A percentile compares a stretch with the other conserved stretches of the same genome.
These are phyloP conservation scores for Charadrius vociferus DNA, from an alignment of 2,113 vertebrate genomes.

Conservation along the genomic window DNA sequence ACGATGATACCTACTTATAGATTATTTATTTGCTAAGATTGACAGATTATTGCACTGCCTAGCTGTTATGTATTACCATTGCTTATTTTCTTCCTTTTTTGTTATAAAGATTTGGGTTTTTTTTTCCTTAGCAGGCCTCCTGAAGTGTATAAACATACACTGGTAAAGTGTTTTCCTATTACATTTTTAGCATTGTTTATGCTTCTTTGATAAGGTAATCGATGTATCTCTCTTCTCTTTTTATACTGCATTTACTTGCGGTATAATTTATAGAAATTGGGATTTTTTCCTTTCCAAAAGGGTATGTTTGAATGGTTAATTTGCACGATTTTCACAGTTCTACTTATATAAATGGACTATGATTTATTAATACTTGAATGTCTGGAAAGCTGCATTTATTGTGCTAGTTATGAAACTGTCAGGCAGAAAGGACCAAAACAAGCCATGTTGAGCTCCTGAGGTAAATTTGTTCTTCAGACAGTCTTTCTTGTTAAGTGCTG, in stretches of 20 bases:
- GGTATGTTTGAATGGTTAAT: not conserved
- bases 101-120: not conserved
- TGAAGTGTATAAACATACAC: not conserved
- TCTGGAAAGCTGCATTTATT: not conserved
- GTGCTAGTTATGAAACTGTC: not conserved
- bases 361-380: not conserved
- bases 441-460: accelerated
- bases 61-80: not conserved
- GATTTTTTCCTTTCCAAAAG: not conserved
- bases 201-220: not conserved
- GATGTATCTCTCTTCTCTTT: not conserved
- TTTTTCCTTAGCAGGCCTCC: not conserved
- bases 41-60: not conserved
- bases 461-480: not conserved
- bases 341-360: not conserved
- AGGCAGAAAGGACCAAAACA: not conserved
- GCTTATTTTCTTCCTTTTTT: not conserved
- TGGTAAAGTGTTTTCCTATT: not conserved
- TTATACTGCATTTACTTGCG: not conserved
- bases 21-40: not conserved
- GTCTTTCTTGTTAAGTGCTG: not conserved
- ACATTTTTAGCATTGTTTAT: not conserved
- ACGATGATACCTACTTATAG: not conserved
- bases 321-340: not conserved
- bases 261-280: not conserved